Conservation (phyloP, 2,888 invertebrate species). For the Aporophyla lueneburgensis region DNA sequence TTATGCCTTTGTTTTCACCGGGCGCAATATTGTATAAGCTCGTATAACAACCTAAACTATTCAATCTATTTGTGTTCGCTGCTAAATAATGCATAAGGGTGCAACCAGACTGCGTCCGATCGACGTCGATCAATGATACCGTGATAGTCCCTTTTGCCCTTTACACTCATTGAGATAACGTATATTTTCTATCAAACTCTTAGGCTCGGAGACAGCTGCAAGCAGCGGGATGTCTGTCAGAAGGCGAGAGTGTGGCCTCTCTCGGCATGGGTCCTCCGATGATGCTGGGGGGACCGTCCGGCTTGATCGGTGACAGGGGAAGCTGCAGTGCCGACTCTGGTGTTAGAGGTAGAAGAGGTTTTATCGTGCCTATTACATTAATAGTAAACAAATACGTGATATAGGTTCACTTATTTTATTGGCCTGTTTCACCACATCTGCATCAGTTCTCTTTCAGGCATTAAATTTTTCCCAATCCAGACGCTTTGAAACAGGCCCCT, state of each 20-base stretch:
- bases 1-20: conserved; percentile 21
- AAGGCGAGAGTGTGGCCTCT: conserved; percentile 95
- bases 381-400: too few species aligned
- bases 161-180: neutral
- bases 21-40: neutral
- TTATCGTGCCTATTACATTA: too few species aligned
- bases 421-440: too few species aligned
- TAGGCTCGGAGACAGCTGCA: conserved; percentile 94
- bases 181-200: conserved; percentile 13
- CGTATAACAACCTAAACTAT: neutral
- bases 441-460: neutral
- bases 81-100: neutral
- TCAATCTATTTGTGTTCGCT: neutral
- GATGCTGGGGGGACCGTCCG: conserved; percentile 90
- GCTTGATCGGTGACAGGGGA: conserved; percentile 92
- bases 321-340: conserved; percentile 97
- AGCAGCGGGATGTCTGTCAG: conserved; percentile 95
- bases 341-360: conserved; percentile 90
- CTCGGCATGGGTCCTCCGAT: conserved; percentile 93
- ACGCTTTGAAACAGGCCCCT: neutral
- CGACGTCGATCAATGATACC: neutral
- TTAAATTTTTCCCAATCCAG: neutral
- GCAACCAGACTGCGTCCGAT: neutral
- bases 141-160: too few species aligned
- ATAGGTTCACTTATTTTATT: too few species aligned